Base-by-base conservation (phyloP, 2,797 vertebrate species). In the Pangasius larnaudii region DNA sequence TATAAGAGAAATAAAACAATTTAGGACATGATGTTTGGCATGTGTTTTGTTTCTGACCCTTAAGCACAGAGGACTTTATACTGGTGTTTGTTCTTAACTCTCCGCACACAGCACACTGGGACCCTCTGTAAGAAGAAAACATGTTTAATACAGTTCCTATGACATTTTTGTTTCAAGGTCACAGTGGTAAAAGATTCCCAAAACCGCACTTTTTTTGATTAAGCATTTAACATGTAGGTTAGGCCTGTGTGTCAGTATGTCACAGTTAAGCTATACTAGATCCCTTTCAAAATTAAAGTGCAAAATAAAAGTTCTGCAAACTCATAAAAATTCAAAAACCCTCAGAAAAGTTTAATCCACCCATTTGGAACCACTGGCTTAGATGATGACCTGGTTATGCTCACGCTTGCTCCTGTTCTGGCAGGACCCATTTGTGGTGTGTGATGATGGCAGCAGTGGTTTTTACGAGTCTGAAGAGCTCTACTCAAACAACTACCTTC, bases 401-500 rank as follows among this genome's bases (percentile, higher is more conserved):
- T 85, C 51, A 5, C 58, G 42, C 69, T 87, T 61, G 65, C 61
- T 85, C 33, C 39, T 61, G 61, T 56, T 51, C 78, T 51, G 24
- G 30, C 53, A 87, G 53, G 82, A 36, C 22, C 77, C 84, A 27
- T 87, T 75, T 82, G 59, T 87, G 59, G 24, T 51, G 59, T 81
- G 78, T 82, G 88, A 83, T 46, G 58, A 84, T 75, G 75, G 53
- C 59, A 59, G 77, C 78, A 87, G 71, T 80, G 85, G 59, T 59
- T 87, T 75, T 82, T 72, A 77, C 19, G 81, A 56, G 81, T 87
- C 89, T 36, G 85, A 88, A 58, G 85, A 83, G 42, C 58, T 88
- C 77, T 90, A 88, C 83, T 63, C 85, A 5, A 90, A 78, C 90
- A 87, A 46, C 90, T 82, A 59, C 83, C 46, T 87, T 82, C 87